Evolutionary conservation across 92 coral and sea anemone genomes (phyloP).

Genomic region (Porites rus): DNA sequence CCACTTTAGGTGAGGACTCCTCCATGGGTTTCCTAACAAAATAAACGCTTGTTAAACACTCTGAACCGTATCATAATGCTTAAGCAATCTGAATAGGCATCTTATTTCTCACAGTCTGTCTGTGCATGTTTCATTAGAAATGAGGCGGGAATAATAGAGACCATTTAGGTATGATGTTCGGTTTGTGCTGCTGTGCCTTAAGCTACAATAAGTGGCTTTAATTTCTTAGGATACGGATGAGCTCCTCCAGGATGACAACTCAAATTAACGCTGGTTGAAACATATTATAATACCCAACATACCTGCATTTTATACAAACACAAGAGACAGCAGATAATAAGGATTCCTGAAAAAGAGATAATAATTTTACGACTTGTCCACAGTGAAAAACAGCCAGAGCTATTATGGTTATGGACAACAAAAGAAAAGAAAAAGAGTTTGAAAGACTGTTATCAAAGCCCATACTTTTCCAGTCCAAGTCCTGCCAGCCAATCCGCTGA

Average conservation of each 20-base stretch:
- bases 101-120: no score
- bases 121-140: no score
- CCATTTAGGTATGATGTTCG: no score
- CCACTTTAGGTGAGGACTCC: constrained; percentile 61
- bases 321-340: constrained; percentile 73
- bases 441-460: not conserved
- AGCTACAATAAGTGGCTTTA: no score
- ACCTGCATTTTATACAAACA: constrained; percentile 87
- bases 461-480: constrained; percentile 98
- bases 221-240: no score
- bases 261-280: no score
- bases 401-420: not conserved
- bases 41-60: no score
- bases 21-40: constrained; percentile 62
- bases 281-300: not conserved
- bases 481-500: constrained; percentile 91
- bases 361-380: not conserved
- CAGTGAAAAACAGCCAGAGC: no score
- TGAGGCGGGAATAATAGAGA: no score
- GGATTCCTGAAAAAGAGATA: constrained; percentile 57
- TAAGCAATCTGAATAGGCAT: no score
- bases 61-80: not conserved
- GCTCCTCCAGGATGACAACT: no score
- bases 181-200: no score
- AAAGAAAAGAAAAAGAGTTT: not conserved